A percentile compares a stretch with the other conserved stretches of the same genome.
Evolutionary conservation across 2,113 vertebrate genomes (phyloP).

Genomic region (Gopherus flavomarginatus): DNA sequence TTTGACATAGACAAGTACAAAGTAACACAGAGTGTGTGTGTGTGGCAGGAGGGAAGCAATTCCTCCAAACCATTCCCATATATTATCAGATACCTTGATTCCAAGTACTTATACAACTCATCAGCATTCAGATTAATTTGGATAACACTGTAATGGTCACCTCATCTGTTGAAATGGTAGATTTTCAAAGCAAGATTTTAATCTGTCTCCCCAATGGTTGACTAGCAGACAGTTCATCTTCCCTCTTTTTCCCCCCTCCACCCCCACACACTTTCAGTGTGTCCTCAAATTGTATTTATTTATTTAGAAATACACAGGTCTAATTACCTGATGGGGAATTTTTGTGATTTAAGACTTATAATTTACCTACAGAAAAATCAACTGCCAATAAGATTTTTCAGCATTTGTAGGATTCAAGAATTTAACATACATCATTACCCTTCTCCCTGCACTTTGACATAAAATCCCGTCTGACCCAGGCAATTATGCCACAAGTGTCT

Average conservation of each 20-base stretch:
- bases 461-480: constrained; percentile 62
- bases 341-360: constrained; percentile 29
- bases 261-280: neutral
- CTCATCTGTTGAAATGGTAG: neutral
- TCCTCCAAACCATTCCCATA: neutral
- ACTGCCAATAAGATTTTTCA: constrained; percentile 51
- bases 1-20: neutral
- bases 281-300: neutral
- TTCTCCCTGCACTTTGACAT: constrained; percentile 55
- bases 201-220: neutral
- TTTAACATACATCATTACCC: constrained; percentile 33
- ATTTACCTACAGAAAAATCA: constrained; percentile 55
- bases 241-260: neutral
- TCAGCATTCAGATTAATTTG: neutral
- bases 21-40: no score
- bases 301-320: neutral
- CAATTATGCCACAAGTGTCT: constrained; percentile 39
- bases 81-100: neutral
- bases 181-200: neutral
- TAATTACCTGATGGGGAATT: neutral
- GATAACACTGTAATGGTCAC: neutral
- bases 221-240: neutral
- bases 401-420: constrained; percentile 41
- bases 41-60: neutral
- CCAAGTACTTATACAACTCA: neutral